Evolutionary conservation across 2,797 vertebrate species (phyloP).

Genomic region (Streptopelia turtur): DNA sequence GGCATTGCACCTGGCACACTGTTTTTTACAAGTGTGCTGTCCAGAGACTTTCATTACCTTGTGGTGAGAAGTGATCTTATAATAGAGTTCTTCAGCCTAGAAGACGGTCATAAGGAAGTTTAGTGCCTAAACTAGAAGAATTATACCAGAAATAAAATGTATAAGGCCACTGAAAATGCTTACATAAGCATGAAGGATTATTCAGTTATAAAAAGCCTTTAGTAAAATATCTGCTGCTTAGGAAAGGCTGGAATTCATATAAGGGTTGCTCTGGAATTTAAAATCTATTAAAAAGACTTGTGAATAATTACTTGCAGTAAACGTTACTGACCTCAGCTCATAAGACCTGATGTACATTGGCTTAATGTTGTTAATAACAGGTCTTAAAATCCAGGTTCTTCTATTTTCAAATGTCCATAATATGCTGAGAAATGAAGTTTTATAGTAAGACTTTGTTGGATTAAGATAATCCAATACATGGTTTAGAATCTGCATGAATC

Average conservation of each 20-base stretch:
- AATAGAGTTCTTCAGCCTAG: background rate
- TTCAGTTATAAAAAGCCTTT: background rate
- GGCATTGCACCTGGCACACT: background rate
- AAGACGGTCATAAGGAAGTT: background rate
- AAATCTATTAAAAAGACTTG: slow-evolving; percentile 1
- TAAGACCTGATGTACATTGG: background rate
- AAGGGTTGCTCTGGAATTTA: background rate
- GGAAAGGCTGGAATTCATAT: background rate
- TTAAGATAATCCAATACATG: background rate
- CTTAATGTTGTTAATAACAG: background rate
- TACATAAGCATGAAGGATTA: background rate
- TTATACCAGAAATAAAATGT: slow-evolving; percentile 15
- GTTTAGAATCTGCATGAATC: background rate
- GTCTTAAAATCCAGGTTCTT: slow-evolving; percentile 4
- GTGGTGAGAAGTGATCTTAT: background rate
- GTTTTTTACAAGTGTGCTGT: background rate
- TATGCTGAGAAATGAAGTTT: background rate
- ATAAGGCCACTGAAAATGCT: background rate
- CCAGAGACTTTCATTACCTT: background rate
- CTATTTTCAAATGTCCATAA: background rate
- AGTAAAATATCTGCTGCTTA: slow-evolving; percentile 29
- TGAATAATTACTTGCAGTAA: slow-evolving; percentile 38
- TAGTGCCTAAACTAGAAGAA: background rate
- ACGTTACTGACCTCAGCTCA: background rate
- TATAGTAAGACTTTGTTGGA: background rate